These are phyloP conservation scores for Acropora tenuis DNA, from an alignment of 64 coral and sea anemone genomes.

Conservation along the genomic window DNA sequence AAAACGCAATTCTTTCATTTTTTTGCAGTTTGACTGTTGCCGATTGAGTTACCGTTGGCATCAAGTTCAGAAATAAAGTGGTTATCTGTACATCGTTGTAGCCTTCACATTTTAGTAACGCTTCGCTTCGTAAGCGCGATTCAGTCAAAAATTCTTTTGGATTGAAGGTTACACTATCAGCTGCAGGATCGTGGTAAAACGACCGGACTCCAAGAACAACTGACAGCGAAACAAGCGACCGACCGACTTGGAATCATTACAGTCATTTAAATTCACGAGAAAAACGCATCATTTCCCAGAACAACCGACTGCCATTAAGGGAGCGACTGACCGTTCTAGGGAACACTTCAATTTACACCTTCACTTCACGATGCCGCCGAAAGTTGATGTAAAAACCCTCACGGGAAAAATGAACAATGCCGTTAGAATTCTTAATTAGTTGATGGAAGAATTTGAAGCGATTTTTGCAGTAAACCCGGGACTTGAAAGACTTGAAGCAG, in stretches of 20 bases:
- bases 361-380: neutral
- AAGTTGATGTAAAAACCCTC: neutral
- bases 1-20: neutral
- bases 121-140: too few relatives aligned
- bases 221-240: neutral
- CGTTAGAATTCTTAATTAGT: too few relatives aligned
- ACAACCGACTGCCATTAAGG: neutral
- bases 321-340: neutral
- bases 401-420: neutral
- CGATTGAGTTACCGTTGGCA: slow-evolving; percentile 3
- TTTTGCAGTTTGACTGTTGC: neutral
- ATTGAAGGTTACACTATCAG: too few relatives aligned
- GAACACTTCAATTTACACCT: neutral
- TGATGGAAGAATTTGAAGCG: too few relatives aligned
- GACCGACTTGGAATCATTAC: neutral
- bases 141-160: too few relatives aligned
- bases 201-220: too few relatives aligned
- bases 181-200: too few relatives aligned
- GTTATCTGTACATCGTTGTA: neutral
- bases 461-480: neutral
- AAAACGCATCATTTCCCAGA: neutral
- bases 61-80: neutral
- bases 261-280: neutral
- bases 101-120: too few relatives aligned
- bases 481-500: neutral